These are phyloP conservation scores for Pteronotus mesoamericanus DNA, from an alignment of 2,797 vertebrate genomes.

Conservation along the genomic window DNA sequence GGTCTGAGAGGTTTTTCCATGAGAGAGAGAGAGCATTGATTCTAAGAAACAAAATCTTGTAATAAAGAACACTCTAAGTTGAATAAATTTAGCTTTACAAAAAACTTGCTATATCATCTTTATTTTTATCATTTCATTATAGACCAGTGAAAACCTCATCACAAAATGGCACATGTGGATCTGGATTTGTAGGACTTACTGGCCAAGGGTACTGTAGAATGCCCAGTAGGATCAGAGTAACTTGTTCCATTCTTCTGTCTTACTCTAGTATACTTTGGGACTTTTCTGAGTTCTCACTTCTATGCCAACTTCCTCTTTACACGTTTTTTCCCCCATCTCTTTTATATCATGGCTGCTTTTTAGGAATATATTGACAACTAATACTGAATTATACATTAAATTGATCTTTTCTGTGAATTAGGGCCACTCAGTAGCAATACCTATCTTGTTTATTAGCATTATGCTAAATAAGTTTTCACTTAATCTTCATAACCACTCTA, in stretches of 20 bases:
- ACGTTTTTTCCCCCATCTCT: background rate
- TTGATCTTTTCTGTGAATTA: constrained; percentile 22
- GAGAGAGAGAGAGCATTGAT: constrained; percentile 42
- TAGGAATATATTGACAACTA: background rate
- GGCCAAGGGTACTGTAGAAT: background rate
- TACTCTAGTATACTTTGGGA: background rate
- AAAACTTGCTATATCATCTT: constrained; percentile 5
- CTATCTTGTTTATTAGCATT: background rate
- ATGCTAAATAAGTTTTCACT: background rate
- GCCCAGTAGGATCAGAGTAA: background rate
- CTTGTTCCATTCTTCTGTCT: background rate
- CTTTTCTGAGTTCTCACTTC: background rate
- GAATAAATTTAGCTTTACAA: constrained; percentile 39
- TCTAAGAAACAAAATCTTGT: constrained; percentile 6
- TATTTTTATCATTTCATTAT: constrained; percentile 14
- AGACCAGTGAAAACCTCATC: background rate
- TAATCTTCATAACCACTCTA: background rate
- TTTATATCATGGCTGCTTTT: constrained; percentile 7
- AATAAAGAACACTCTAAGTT: background rate
- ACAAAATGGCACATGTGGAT: background rate
- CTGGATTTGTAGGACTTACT: background rate
- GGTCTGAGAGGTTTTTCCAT: background rate
- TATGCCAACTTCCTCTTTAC: background rate
- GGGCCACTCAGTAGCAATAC: background rate
- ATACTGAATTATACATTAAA: background rate